Percentiles rank a stretch among this genome's conserved stretches.
Evolutionary conservation across 2,113 vertebrate species (phyloP).

Genomic region (Euleptes europaea): DNA sequence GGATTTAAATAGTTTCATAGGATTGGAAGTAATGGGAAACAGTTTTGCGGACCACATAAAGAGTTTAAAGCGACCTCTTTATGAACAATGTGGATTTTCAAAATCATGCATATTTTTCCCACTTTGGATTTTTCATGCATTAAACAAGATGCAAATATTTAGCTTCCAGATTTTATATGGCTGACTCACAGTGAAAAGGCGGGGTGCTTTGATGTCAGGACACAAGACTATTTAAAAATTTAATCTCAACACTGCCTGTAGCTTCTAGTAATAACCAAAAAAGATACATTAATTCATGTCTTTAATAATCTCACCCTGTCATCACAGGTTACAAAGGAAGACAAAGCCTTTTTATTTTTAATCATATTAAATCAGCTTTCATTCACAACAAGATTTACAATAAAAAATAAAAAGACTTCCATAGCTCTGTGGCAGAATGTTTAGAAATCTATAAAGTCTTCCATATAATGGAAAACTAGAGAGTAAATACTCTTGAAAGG

Average conservation of each 20-base stretch:
- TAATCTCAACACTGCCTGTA: not conserved
- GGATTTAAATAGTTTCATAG: no score
- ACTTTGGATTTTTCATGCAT: no score
- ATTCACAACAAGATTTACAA: constrained; percentile 65
- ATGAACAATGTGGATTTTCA: no score
- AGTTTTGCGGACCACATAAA: no score
- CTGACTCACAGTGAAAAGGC: not conserved
- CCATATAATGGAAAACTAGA: constrained; percentile 73
- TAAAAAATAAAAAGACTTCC: constrained; percentile 71
- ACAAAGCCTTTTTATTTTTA: constrained; percentile 57
- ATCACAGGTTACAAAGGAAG: constrained; percentile 30
- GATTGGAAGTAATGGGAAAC: no score
- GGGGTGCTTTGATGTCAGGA: constrained; percentile 1
- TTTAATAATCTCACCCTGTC: not conserved
- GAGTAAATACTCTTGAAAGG: constrained; percentile 48
- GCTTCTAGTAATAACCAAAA: not conserved
- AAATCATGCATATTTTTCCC: no score
- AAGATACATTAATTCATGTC: not conserved
- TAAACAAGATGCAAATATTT: no score
- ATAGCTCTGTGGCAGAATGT: constrained; percentile 65
- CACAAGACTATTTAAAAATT: not conserved
- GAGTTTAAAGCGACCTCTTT: no score
- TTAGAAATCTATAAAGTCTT: constrained; percentile 66
- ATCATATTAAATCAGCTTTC: constrained; percentile 53
- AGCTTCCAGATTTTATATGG: no score